phyloP scores from a whole-genome alignment of 2,113 vertebrate species.

The Tapirus terrestris region DNA sequence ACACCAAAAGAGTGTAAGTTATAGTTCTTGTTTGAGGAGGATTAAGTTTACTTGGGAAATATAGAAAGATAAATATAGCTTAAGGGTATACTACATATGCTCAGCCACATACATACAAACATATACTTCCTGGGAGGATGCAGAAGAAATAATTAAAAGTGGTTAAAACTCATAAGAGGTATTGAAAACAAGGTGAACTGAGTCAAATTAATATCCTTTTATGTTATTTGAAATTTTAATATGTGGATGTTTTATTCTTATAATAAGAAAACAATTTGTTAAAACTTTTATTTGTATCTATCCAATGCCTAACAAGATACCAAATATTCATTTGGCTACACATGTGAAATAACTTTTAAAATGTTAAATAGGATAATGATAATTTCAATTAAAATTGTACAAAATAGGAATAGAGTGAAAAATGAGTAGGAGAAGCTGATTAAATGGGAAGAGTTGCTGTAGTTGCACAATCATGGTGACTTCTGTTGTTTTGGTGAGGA shows the following conservation, averaged over 20 bases:
- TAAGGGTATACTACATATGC: neutral
- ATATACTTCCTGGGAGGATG: neutral
- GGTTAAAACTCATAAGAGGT: neutral
- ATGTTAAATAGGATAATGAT: slow-evolving; percentile 5
- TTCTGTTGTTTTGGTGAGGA: slow-evolving; percentile 43
- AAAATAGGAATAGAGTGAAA: neutral
- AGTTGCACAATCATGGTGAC: neutral
- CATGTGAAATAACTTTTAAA: slow-evolving; percentile 16
- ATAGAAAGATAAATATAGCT: neutral
- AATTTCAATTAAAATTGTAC: slow-evolving; percentile 23
- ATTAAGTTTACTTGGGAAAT: slow-evolving; percentile 6
- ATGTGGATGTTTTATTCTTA: neutral
- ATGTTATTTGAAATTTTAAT: neutral
- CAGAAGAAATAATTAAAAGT: neutral
- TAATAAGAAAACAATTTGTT: neutral
- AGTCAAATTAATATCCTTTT: neutral
- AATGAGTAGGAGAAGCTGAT: neutral
- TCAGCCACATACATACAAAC: neutral
- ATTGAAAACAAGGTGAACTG: neutral
- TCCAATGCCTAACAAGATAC: neutral
- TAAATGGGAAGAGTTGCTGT: neutral
- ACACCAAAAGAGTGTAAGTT: neutral
- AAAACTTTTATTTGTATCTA: neutral
- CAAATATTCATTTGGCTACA: neutral
- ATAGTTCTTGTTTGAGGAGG: neutral